Evolutionary conservation across 2,888 invertebrate species (phyloP).

Genomic region (Empis stercorea): DNA sequence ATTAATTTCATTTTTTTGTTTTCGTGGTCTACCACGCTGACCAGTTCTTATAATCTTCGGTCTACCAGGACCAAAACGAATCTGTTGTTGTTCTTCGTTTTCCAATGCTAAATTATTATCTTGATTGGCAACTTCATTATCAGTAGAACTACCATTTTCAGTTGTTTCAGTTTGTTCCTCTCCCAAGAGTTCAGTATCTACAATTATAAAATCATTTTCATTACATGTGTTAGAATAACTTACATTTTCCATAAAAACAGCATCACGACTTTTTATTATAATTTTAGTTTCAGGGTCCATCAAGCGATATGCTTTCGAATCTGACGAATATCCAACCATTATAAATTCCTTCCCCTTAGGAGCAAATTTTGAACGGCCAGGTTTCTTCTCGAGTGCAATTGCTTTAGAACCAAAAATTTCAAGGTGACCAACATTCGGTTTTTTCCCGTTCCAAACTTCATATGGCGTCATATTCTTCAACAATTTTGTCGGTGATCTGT

Average conservation of each 20-base stretch:
- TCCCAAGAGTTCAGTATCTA: neutral
- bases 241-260: neutral
- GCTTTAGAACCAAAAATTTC: slow-evolving; percentile 26
- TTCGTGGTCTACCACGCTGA: neutral
- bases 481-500: slow-evolving; percentile 9
- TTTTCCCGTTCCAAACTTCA: slow-evolving; percentile 24
- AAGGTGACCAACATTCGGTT: slow-evolving; percentile 4
- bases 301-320: slow-evolving; percentile 18
- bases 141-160: neutral
- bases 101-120: neutral
- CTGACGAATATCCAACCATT: slow-evolving; percentile 21
- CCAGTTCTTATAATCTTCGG: neutral
- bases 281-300: slow-evolving; percentile 7
- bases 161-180: neutral
- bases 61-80: neutral
- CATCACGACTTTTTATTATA: slow-evolving; percentile 9
- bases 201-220: too few species aligned
- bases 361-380: slow-evolving; percentile 20
- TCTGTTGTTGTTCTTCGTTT: neutral
- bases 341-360: slow-evolving; percentile 17
- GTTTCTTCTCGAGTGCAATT: slow-evolving; percentile 23
- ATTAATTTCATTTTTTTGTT: neutral
- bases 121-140: neutral
- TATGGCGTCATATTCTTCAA: slow-evolving; percentile 16
- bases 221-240: too few species aligned